A percentile compares a stretch with the other conserved stretches of the same genome.
Conservation (phyloP, 2,888 invertebrate species). For the Pammene fasciana region DNA sequence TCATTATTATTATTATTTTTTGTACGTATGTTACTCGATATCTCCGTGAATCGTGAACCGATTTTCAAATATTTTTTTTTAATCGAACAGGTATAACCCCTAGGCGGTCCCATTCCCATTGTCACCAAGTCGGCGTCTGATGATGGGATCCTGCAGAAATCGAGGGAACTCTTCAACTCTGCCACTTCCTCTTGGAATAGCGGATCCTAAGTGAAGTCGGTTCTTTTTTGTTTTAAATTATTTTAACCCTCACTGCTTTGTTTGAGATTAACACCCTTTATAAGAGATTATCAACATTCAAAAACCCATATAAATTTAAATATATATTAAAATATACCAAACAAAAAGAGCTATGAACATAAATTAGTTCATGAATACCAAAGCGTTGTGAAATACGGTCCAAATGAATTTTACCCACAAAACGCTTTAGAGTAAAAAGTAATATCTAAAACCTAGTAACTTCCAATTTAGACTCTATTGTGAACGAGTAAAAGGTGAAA, state of each 20-base stretch:
- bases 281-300: not conserved
- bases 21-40: too few species aligned
- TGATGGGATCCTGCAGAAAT: too few species aligned
- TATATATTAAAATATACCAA: slow-evolving; percentile 18
- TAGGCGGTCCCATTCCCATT: too few species aligned
- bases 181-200: too few species aligned
- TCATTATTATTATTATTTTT: too few species aligned
- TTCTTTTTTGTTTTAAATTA: too few species aligned
- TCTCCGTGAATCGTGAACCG: too few species aligned
- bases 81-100: too few species aligned
- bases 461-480: slow-evolving; percentile 15
- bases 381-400: slow-evolving; percentile 20
- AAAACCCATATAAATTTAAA: slow-evolving; percentile 14
- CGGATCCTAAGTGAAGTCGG: too few species aligned
- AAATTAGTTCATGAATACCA: slow-evolving; percentile 33
- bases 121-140: too few species aligned
- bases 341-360: slow-evolving; percentile 21
- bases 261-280: not conserved
- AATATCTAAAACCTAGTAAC: not conserved
- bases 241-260: not conserved
- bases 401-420: slow-evolving; percentile 24
- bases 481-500: not conserved
- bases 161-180: too few species aligned
- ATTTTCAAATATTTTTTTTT: too few species aligned
- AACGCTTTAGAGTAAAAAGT: slow-evolving; percentile 1